phyloP scores from a whole-genome alignment of 1,140 invertebrate species.

The Condylostylus longicornis region DNA sequence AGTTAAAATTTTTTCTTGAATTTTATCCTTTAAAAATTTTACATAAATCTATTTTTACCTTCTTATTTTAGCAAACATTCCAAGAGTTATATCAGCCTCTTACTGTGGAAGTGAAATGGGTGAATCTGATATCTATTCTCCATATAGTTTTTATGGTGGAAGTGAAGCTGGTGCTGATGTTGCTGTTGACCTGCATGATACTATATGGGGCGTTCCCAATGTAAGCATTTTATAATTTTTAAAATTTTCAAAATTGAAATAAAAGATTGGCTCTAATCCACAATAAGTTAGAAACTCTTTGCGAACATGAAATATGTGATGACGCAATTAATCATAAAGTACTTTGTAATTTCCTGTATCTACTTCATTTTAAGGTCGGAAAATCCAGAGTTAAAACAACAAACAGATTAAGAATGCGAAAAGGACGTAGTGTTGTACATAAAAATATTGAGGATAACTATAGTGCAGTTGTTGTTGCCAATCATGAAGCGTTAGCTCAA shows the following conservation, averaged over 20 bases:
- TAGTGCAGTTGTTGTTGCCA: slow-evolving; percentile 72
- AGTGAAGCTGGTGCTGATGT: slow-evolving; percentile 36
- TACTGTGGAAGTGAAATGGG: slow-evolving; percentile 63
- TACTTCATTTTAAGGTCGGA: slow-evolving; percentile 13
- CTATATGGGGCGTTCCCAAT: slow-evolving; percentile 29
- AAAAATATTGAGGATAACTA: slow-evolving; percentile 75
- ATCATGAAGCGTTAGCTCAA: slow-evolving; percentile 72
- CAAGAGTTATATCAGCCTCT: slow-evolving; percentile 48
- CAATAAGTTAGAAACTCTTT: not conserved
- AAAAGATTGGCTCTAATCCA: not conserved
- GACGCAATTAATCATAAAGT: not conserved
- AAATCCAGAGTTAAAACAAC: slow-evolving; percentile 32
- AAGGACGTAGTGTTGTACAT: slow-evolving; percentile 61
- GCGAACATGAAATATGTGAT: not conserved
- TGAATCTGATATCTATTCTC: slow-evolving; percentile 60
- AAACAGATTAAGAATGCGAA: slow-evolving; percentile 51
- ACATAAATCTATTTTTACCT: too few relatives aligned
- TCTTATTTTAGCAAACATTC: slow-evolving; percentile 29
- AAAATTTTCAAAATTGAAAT: too few relatives aligned
- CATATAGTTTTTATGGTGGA: slow-evolving; percentile 60
- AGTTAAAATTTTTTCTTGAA: too few relatives aligned
- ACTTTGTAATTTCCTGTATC: not conserved
- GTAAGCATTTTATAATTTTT: slow-evolving; percentile 9
- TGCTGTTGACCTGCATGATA: slow-evolving; percentile 28
- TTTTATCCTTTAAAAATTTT: too few relatives aligned